These are phyloP conservation scores for Carcinoscorpius rotundicauda DNA, from an alignment of 1,140 invertebrate genomes.

Conservation along the genomic window DNA sequence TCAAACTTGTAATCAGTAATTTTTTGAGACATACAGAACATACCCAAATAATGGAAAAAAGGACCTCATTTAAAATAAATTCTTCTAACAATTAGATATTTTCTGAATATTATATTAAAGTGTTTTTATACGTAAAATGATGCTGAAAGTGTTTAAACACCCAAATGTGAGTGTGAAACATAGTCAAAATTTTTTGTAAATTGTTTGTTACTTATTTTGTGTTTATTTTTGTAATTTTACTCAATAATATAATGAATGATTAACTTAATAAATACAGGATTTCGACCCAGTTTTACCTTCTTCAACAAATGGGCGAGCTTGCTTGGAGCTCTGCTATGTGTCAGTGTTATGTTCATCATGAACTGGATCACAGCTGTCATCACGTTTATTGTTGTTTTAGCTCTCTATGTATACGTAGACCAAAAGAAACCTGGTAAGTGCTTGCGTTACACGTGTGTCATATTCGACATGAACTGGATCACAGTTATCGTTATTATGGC, in stretches of 20 bases:
- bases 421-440: conserved; percentile 40
- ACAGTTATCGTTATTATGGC: too few relatives aligned
- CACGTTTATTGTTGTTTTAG: conserved; percentile 86
- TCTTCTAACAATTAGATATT: too few relatives aligned
- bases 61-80: too few relatives aligned
- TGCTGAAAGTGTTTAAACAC: too few relatives aligned
- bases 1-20: too few relatives aligned
- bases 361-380: conserved; percentile 95
- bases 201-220: too few relatives aligned
- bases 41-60: too few relatives aligned
- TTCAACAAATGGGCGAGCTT: conserved; percentile 65
- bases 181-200: conserved; percentile 76
- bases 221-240: conserved; percentile 43
- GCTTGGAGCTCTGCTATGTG: conserved; percentile 76
- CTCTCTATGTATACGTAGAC: conserved; percentile 99
- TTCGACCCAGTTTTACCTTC: conserved; percentile 46
- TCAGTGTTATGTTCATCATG: conserved; percentile 99
- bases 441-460: conserved; percentile 83
- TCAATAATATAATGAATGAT: conserved; percentile 29
- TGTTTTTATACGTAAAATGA: too few relatives aligned
- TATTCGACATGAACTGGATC: conserved; percentile 82
- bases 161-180: too few relatives aligned
- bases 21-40: too few relatives aligned
- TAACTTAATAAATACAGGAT: conserved; percentile 28
- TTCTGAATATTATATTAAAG: too few relatives aligned